Base-by-base conservation (phyloP, 2,888 invertebrate genomes). In the Tenthredo livida region DNA sequence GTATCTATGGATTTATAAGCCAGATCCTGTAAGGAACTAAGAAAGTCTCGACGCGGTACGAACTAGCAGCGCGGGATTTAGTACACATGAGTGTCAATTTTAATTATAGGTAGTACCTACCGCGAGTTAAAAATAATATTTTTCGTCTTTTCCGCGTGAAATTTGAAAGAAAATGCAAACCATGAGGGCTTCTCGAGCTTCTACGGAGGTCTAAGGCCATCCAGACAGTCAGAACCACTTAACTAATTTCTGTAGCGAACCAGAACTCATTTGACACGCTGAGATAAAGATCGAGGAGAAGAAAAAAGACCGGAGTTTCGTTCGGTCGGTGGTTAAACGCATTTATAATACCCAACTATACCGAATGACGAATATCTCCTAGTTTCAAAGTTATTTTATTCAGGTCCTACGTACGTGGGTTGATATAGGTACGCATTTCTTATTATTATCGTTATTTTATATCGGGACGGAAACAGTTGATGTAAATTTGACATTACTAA, bases 21-120 rank as follows among this genome's bases (percentile, higher is more conserved):
- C 83, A 86, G 86, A 86, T 88, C 85, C 85, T 85, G 85, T 85
- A 84, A 37, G 37, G 7, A 86, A 87, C 84, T 85, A 85, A 85
- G 83, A 37, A 40, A 33, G 15, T 33, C 73, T 10, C 43, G 47
- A 1, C 25, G 43, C 47, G 15, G n/a, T n/a, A n/a, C n/a, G n/a
- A n/a, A n/a, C n/a, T n/a, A n/a, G n/a, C n/a, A n/a, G n/a, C n/a
- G n/a, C n/a, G n/a, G n/a, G n/a, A n/a, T n/a, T n/a, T 61, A 83
- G 67, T 9, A 50, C 84, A 85, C 75, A n/a, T n/a, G 77, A 86
- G 84, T 85, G 86, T 88, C 86, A 83, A 84, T 77, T 85, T 85
- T 80, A 85, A 87, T 87, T 86, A 87, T 85, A 87, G 75, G 82
- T 61, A 29, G 1, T 2, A 21, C 5, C n/a, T n/a, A n/a, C n/a